Base-by-base conservation (phyloP, 2,113 vertebrate species). In the Abramis brama region DNA sequence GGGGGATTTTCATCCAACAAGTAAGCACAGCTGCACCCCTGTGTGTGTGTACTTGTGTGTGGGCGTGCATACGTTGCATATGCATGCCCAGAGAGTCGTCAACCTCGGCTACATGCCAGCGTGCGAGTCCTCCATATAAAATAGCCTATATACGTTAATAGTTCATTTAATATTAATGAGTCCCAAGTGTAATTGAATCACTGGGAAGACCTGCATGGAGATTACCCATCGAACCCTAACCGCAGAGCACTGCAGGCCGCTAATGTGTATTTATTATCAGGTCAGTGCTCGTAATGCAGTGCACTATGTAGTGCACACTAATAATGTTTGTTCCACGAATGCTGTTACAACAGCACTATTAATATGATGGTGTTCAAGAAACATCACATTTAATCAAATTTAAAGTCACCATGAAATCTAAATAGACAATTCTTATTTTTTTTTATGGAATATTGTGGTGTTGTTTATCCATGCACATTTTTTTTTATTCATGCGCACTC, bases 71-170 rank as follows among this genome's bases (percentile, higher is more conserved):
- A 36, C 21, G 4, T 52, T 88, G 30, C 64, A 70, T 83, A 89
- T 91, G 92, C 90, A 91, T 93, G 88, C 6, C 89, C 88, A 76
- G 90, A 91, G 91, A 52, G 79, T 82, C 17, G 19, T 68, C 45
- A 82, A 68, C 79, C 43, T 82, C 64, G 25, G 62, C 62, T 68
- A 25, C 0, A 19, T 50, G 43, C 62, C 79, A 82, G 25, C 11
- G 3, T 82, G 79, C 4, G 25, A 82, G 27, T 23, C 27, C 45
- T 81, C 60, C 9, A 2, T 66, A 21, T 68, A 52, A 45, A 82
- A 82, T 19, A 47, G 19, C 45, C 17, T 52, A 33, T 82, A 19
- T 82, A 19, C 19, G 1, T 21, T 82, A 82, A 68, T 82, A 36
- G 79, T 70, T 68, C 45, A 82, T 82, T 45, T 33, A 68, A 68